Percentiles rank a stretch among this genome's conserved stretches.
Conservation (phyloP, 2,888 invertebrate species). For the Rhogogaster chlorosoma region DNA sequence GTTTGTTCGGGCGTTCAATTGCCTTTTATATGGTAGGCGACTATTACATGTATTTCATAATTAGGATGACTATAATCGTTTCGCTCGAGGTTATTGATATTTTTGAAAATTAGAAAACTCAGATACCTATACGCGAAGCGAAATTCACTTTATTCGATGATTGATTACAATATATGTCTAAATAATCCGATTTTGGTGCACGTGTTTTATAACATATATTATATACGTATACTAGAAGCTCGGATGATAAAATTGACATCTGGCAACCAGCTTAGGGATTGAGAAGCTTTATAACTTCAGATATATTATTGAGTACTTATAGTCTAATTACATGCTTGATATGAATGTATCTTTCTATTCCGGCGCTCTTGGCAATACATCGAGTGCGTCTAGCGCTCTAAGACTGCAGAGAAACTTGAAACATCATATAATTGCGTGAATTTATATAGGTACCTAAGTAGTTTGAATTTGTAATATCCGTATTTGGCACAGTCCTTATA, state of each 20-base stretch:
- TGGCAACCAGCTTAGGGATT: conserved; percentile 7
- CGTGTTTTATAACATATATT: not conserved
- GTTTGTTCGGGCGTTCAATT: not conserved
- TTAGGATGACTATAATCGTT: not conserved
- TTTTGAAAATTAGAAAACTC: not conserved
- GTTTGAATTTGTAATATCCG: not conserved
- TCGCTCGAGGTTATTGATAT: not conserved
- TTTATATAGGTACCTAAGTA: too few species aligned
- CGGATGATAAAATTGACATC: conserved; percentile 20
- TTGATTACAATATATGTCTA: not conserved
- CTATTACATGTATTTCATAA: not conserved
- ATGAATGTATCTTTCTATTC: not conserved
- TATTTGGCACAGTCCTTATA: not conserved
- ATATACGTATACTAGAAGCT: not conserved
- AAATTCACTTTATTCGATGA: not conserved
- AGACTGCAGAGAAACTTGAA: too few species aligned
- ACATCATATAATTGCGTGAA: too few species aligned
- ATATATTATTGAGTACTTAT: not conserved
- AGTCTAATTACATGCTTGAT: not conserved
- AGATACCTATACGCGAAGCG: not conserved
- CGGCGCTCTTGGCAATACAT: not conserved
- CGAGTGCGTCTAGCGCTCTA: not conserved
- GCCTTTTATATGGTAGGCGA: not conserved
- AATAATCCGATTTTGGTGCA: not conserved
- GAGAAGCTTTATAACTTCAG: not conserved